Evolutionary conservation across 2,113 vertebrate genomes (phyloP).

Genomic region (Gambusia holbrooki): DNA sequence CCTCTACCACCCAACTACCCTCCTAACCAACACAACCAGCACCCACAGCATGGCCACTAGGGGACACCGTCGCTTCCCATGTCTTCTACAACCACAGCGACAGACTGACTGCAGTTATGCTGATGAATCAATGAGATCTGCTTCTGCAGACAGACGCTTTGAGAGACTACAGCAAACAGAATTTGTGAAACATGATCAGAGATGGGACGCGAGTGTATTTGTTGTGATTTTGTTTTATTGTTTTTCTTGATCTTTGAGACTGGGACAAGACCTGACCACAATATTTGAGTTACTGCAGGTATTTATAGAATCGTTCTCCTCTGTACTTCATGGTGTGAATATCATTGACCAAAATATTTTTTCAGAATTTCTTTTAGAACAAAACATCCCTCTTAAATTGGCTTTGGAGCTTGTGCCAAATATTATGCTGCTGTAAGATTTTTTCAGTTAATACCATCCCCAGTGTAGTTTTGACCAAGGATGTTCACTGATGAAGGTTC

Average conservation of each 20-base stretch:
- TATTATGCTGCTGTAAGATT: constrained; percentile 8
- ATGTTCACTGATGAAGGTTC: background rate
- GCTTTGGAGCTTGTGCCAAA: constrained; percentile 8
- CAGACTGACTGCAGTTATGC: too few relatives aligned
- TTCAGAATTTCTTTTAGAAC: background rate
- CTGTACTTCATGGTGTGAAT: background rate
- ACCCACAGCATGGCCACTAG: constrained; percentile 80
- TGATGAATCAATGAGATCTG: too few relatives aligned
- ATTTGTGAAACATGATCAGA: too few relatives aligned
- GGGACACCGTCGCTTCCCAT: too few relatives aligned
- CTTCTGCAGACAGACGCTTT: background rate
- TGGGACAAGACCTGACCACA: constrained; percentile 38
- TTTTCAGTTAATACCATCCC: background rate
- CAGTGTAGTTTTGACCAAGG: constrained; percentile 6
- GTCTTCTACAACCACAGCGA: too few relatives aligned
- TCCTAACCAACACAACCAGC: constrained; percentile 63
- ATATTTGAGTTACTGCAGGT: background rate
- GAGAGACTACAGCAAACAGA: too few relatives aligned
- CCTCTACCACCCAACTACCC: constrained; percentile 82
- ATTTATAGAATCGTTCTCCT: background rate
- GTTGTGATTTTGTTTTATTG: constrained; percentile 34
- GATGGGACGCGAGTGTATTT: too few relatives aligned
- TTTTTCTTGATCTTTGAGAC: constrained; percentile 51
- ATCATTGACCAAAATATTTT: background rate
- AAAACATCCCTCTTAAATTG: background rate